Conservation (phyloP, 2,113 vertebrate genomes). For the Dipodomys merriami region DNA sequence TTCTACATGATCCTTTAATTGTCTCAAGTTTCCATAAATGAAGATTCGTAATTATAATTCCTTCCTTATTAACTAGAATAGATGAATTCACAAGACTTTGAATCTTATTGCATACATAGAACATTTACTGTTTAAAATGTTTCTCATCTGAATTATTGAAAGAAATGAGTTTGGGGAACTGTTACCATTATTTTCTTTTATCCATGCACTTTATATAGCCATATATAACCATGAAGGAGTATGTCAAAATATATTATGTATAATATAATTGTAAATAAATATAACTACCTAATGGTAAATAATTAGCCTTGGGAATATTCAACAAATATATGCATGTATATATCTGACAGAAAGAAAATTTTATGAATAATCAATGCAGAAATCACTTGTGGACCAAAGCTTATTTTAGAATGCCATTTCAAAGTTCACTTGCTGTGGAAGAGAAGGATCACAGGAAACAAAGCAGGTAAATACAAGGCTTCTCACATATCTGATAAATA, state of each 20-base stretch:
- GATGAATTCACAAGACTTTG: not conserved
- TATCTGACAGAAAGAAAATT: not conserved
- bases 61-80: not conserved
- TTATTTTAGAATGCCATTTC: constrained; percentile 13
- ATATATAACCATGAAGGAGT: not conserved
- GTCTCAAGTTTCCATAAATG: too few species aligned
- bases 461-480: not conserved
- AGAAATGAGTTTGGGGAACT: not conserved
- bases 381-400: not conserved
- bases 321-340: not conserved
- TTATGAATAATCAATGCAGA: not conserved
- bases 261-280: not conserved
- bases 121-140: not conserved
- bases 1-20: not conserved
- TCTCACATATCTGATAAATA: not conserved
- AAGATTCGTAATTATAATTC: not conserved
- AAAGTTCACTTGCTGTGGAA: not conserved
- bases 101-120: not conserved
- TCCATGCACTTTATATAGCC: not conserved
- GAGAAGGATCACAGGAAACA: not conserved
- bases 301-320: not conserved
- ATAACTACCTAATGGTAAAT: not conserved
- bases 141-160: not conserved
- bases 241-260: not conserved
- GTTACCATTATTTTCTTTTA: not conserved